A percentile compares a stretch with the other conserved stretches of the same genome.
Conservation (phyloP, 37 sponge, comb jelly and placozoan species). For the Axinella damicornis region DNA sequence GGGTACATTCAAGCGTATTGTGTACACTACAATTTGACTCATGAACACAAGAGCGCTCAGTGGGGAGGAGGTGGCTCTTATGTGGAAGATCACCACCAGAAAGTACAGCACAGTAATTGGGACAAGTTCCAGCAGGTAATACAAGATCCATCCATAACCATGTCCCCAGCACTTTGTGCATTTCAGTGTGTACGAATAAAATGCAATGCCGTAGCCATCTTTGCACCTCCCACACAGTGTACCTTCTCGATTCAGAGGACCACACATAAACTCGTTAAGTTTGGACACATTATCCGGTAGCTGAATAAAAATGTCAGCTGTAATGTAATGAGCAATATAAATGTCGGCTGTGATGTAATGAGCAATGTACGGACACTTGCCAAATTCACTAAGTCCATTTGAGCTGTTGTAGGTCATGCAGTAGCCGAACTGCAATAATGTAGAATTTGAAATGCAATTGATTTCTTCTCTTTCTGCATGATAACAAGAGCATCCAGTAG, state of each 20-base stretch:
- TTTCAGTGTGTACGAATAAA: background rate
- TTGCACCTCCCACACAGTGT: background rate
- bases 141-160: background rate
- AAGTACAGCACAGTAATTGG: slow-evolving; percentile 1
- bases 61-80: background rate
- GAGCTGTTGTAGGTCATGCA: slow-evolving; percentile 1
- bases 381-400: background rate
- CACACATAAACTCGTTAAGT: background rate
- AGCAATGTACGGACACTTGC: slow-evolving; percentile 5
- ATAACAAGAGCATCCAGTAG: too few species aligned
- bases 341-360: background rate
- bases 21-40: background rate
- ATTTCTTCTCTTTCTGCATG: too few species aligned
- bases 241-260: background rate
- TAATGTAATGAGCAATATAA: too few species aligned
- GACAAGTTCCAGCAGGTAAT: background rate
- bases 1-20: background rate
- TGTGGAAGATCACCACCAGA: background rate
- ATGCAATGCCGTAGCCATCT: background rate
- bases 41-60: background rate
- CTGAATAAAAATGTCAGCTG: too few species aligned
- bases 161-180: background rate
- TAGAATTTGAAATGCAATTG: too few species aligned
- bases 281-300: background rate
- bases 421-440: background rate